Evolutionary conservation across 2,888 invertebrate species (phyloP).

Genomic region (Carterocephalus palaemon): DNA sequence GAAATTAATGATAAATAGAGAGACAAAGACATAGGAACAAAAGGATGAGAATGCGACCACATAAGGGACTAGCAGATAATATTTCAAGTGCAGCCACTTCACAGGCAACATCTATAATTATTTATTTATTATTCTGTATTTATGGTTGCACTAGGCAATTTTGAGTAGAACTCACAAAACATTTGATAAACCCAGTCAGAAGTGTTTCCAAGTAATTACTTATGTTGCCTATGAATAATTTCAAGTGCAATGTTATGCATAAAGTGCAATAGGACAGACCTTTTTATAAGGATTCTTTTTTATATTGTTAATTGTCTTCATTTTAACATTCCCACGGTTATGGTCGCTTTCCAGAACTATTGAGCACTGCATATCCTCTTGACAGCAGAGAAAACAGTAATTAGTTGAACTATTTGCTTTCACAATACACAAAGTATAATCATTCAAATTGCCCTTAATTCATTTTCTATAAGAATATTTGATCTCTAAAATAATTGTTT

Average conservation of each 20-base stretch:
- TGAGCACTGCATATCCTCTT: slow-evolving; percentile 76
- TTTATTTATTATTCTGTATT: background rate
- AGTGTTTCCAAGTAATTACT: slow-evolving; percentile 21
- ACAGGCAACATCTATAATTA: slow-evolving; percentile 53
- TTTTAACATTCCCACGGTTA: slow-evolving; percentile 66
- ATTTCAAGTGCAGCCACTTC: slow-evolving; percentile 45
- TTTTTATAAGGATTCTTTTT: slow-evolving; percentile 71
- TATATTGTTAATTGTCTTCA: slow-evolving; percentile 70
- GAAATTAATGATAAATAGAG: slow-evolving; percentile 19
- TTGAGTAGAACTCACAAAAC: slow-evolving; percentile 25
- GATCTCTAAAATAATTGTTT: slow-evolving; percentile 12
- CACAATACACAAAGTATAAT: slow-evolving; percentile 16
- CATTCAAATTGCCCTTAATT: slow-evolving; percentile 18
- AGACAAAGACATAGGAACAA: slow-evolving; percentile 58
- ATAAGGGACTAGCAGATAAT: slow-evolving; percentile 45
- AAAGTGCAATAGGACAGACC: slow-evolving; percentile 57
- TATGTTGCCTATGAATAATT: slow-evolving; percentile 55
- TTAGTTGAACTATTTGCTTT: slow-evolving; percentile 28
- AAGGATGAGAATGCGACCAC: slow-evolving; percentile 53
- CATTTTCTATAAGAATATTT: slow-evolving; percentile 7
- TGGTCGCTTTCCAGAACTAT: slow-evolving; percentile 64
- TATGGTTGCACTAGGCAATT: slow-evolving; percentile 23
- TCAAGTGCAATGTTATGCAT: slow-evolving; percentile 31
- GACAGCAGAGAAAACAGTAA: slow-evolving; percentile 57
- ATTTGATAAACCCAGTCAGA: slow-evolving; percentile 26